Base-by-base conservation (phyloP, 2,113 vertebrate genomes). In the Oophaga pumilio region DNA sequence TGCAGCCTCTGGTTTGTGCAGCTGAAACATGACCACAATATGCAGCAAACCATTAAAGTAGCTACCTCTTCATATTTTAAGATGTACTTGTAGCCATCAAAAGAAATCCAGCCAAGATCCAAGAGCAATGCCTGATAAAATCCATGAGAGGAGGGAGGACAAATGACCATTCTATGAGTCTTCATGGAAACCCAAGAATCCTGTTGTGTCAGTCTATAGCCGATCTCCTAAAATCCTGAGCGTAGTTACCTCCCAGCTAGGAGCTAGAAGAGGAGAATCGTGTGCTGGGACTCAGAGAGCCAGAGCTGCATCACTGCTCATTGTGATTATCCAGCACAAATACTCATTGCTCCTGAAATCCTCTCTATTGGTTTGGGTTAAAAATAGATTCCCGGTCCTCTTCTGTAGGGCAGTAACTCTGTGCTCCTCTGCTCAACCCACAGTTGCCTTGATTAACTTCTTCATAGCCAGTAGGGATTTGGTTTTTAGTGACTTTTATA, bases 271-370 rank as follows among this genome's bases (percentile, higher is more conserved):
- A 74, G 20, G 71, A 79, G 22, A 59, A 57, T 57, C 56, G 26
- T 80, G 77, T 26, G 52, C 74, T 24, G 43, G 33, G 74, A 53
- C 49, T 66, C 73, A 6, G 43, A n/a, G 60, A 68, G 60, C 50
- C 20, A 24, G 68, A 77, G 68, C 53, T 49, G 26, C 77, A 59
- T 66, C 71, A 77, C 69, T 79, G 28, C 89, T 88, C 52, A 20
- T 66, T 89, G 66, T 85, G 85, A 73, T 84, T 71, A 68, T 78
- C 82, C 59, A 85, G 77, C 73, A 74, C 71, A 85, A 56, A n/a
- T 76, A 85, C 57, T 69, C 68, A 88, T 69, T 68, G 60, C 84
- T 85, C 57, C 79, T 88, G 83, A 86, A 68, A 88, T 85, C 82
- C 76, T 89, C 10, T 33, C n/a, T 57, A 80, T 77, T 79, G 68